Conservation (phyloP, 2,888 invertebrate species). For the Drosophila eohydei region DNA sequence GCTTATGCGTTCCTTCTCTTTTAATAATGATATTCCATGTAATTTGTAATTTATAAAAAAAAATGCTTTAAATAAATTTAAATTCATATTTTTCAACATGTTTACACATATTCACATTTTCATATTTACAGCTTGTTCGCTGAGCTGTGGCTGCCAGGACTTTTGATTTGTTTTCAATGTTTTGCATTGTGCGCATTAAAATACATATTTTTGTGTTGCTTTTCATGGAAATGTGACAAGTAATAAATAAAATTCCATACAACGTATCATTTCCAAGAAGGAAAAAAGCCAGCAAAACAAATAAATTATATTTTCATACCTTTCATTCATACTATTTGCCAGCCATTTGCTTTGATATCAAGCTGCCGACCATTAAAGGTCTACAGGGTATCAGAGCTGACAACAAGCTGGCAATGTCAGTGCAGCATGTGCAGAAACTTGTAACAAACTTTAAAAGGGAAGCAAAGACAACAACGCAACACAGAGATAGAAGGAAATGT, state of each 20-base stretch:
- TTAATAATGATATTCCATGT: neutral
- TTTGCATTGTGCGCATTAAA: neutral
- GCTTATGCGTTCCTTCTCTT: too few species aligned
- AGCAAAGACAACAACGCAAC: conserved; percentile 16
- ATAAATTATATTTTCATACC: neutral
- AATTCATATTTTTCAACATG: neutral
- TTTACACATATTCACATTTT: neutral
- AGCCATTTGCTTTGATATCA: neutral
- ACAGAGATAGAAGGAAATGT: conserved; percentile 19
- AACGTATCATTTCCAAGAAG: conserved; percentile 4
- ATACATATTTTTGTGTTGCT: neutral
- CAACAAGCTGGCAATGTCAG: conserved; percentile 37
- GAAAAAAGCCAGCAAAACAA: neutral
- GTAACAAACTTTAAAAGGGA: conserved; percentile 28
- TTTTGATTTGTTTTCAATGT: conserved; percentile 11
- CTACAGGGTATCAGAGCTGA: conserved; percentile 29
- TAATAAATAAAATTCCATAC: neutral
- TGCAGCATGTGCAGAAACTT: conserved; percentile 40
- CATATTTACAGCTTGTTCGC: neutral
- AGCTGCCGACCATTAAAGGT: neutral
- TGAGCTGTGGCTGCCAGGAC: neutral
- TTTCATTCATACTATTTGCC: neutral
- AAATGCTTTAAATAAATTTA: neutral
- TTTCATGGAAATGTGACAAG: neutral
- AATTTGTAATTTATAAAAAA: neutral